Evolutionary conservation across 1,140 invertebrate species (phyloP), one percentile per base, ranked within the genome.

Genomic region (Meloidogyne chitwoodi): DNA sequence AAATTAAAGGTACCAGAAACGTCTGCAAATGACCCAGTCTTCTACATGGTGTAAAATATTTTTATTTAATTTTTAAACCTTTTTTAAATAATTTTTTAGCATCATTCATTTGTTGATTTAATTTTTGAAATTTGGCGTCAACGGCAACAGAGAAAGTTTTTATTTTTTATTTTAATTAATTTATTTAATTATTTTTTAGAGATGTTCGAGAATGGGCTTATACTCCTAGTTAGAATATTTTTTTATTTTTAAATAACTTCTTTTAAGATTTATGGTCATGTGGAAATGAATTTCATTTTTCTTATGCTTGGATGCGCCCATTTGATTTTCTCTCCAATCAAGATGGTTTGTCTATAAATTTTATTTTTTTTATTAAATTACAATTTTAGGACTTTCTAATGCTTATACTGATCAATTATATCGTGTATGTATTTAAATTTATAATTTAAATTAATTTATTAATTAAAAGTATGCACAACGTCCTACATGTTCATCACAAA

Each of bases 31-130:
- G 78, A 79, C 27, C 78, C 78, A 29, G 11, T 81, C 14, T 77
- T 77, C 48, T 81, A 75, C 74, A 82, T 61, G 48, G 71, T 73
- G 24, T 64, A 44, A 86, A 0, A 86, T 81, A 81, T 77, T 77
- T 8, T 41, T 80, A 78, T 41, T 79, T 79, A 41, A 79, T 62
- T 19, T 88, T 86, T 0, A 83, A 87, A 6, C 78, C 88, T 26
- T 75, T 88, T 88, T 73, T 86, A 86, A 0, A 76, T 88, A 24
- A 88, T 88, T 81, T 89, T 85, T 76, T 70, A 89, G 77, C 88
- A 88, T 77, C 89, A 89, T 79, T 83, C 84, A 8, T 89, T 88
- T 79, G 85, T 89, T 22, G 89, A 89, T 80, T 79, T 79, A 44
- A 71, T 88, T 62, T 88, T 85, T 82, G 87, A 88, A 72, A 77